Evolutionary conservation across 1,140 invertebrate species (phyloP).

Genomic region (Ericerus pela): DNA sequence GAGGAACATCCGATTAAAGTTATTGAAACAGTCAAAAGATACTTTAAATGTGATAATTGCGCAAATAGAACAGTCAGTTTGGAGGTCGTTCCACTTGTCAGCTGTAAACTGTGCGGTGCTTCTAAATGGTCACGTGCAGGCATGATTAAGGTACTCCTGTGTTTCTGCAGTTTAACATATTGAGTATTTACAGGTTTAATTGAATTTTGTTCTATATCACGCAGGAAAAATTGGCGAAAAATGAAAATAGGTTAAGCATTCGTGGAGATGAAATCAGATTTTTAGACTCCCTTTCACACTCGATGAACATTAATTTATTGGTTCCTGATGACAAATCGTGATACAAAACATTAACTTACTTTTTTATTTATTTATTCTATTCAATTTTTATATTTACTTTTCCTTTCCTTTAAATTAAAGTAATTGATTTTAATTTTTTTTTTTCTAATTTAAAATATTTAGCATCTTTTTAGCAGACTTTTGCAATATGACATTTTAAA

Average conservation of each 20-base stretch:
- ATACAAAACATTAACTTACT: no score
- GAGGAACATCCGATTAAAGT: constrained; percentile 62
- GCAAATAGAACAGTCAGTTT: constrained; percentile 62
- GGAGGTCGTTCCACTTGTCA: constrained; percentile 54
- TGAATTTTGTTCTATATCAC: background rate
- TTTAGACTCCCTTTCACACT: constrained; percentile 13
- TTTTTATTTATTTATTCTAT: no score
- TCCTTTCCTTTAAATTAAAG: background rate
- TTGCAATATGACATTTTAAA: constrained; percentile 37
- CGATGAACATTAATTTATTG: constrained; percentile 15
- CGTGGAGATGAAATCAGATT: constrained; percentile 16
- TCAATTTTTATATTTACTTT: background rate
- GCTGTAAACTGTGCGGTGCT: constrained; percentile 60
- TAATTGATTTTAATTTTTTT: background rate
- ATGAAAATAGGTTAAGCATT: constrained; percentile 28
- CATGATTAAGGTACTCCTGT: constrained; percentile 42
- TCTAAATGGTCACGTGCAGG: constrained; percentile 57
- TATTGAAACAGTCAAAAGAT: constrained; percentile 65
- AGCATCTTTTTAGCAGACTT: background rate
- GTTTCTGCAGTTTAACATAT: background rate
- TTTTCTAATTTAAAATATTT: no score
- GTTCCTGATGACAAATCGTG: constrained; percentile 16
- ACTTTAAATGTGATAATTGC: constrained; percentile 81
- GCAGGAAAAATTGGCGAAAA: constrained; percentile 22
- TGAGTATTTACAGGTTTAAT: background rate